These are phyloP conservation scores for Aspiorhynchus laticeps DNA, from an alignment of 2,113 vertebrate genomes.

Conservation along the genomic window DNA sequence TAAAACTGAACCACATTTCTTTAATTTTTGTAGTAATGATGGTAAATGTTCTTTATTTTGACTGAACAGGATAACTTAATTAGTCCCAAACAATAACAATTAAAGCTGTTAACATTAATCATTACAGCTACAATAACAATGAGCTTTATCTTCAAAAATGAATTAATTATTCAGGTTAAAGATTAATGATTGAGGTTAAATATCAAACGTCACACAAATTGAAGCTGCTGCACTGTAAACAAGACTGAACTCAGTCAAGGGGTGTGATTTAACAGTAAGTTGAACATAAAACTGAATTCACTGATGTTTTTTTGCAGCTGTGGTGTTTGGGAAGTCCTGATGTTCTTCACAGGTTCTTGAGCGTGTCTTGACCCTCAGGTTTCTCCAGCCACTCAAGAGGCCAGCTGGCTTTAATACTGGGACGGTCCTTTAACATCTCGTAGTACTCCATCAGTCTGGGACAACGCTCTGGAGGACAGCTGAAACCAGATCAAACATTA, in stretches of 20 bases:
- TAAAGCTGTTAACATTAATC: not conserved
- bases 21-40: not conserved
- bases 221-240: not conserved
- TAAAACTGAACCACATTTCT: not conserved
- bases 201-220: not conserved
- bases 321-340: not conserved
- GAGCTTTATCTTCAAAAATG: no score
- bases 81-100: not conserved
- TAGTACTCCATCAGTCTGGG: constrained; percentile 71
- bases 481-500: constrained; percentile 41
- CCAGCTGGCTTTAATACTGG: constrained; percentile 51
- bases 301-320: not conserved
- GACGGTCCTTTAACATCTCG: constrained; percentile 33
- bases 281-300: not conserved
- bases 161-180: no score
- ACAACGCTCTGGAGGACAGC: constrained; percentile 66
- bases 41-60: not conserved
- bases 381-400: constrained; percentile 37
- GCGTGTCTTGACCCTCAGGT: not conserved
- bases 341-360: constrained; percentile 48
- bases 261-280: not conserved
- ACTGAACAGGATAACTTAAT: not conserved
- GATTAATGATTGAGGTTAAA: not conserved
- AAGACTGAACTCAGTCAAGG: not conserved
- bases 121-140: not conserved